Base-by-base conservation (phyloP, 2,888 invertebrate species). In the Epistrophe eligans region DNA sequence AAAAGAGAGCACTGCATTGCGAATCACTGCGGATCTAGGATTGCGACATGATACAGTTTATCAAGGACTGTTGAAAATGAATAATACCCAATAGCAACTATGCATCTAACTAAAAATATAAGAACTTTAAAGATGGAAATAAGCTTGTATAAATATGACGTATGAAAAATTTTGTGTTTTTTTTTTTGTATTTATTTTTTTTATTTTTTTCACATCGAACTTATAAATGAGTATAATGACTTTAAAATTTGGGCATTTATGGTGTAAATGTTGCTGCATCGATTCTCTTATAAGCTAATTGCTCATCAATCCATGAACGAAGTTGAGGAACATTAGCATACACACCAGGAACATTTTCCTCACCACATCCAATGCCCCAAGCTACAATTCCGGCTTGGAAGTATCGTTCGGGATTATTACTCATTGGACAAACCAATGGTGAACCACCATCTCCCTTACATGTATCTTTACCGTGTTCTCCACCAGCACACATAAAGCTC, bases 281-380 rank as follows among this genome's bases (percentile, higher is more conserved):
- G 0, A 91, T 35, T 9, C 84, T 85, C n/a, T 77, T 80, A 24
- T 74, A 83, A 0, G 72, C 50, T 1, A 88, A 45, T 43, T 89
- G 73, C 1, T 89, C 88, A 89, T 95, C 95, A 88, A 97, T 95
- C 97, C 97, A 97, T 35, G 92, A 91, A 0, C 95, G 93, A 3
- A 95, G 93, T 40, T 93, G 90, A 0, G 95, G 94, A 0, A 97
- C 94, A 90, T 96, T 95, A 0, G 95, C 95, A 90, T 97, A 97
- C 0, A 96, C 96, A 0, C 96, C 96, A 0, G 96, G 96, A 15
- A 94, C 93, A 24, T 94, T 93, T 76, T 94, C 92, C 0, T 91
- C 92, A 0, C 96, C 96, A 89, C 97, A 97, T 0, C 96, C 95
- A 79, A 97, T 95, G 32, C 97, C 97, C 97, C 97, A 97, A 0